Evolutionary conservation across 2,797 vertebrate genomes (phyloP), one percentile per base, ranked within the genome.

Genomic region (Melanogrammus aeglefinus): DNA sequence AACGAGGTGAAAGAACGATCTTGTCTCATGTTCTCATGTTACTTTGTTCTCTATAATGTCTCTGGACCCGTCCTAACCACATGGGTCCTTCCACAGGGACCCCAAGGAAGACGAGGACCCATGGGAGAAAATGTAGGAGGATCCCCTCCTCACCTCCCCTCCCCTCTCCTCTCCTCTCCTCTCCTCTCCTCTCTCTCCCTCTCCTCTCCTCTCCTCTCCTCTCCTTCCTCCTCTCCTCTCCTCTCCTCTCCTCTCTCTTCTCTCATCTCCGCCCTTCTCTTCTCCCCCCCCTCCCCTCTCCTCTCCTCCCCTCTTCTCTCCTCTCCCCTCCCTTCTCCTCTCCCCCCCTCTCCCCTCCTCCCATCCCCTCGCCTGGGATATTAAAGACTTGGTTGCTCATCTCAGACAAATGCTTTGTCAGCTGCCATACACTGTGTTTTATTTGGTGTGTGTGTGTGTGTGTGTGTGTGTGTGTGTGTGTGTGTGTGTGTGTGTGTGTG

Each of bases 81-180:
- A 27, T 66, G 1, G 36, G 73, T 70, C 31, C 8, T 71, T 47
- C 86, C 83, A 12, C 39, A 98, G 96, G 96, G 96, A 75, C 83
- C 88, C 77, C 71, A 80, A 74, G 95, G 96, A 82, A 92, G 92
- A 87, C 85, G 86, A 92, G 96, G 96, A 10, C 6, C 76, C 29
- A 74, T 78, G 1, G 96, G 96, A 9, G 2, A 47, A 36, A 92
- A 93, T 94, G 96, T 97, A 85, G 29, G 70, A 71, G 7, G 38
- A 44, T 16, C 3, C 41, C 41, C 41, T 41, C 39, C 39, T 41
- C 1, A 13, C 39, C 39, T 44, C 13, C 1, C 41, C 41, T 44
- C 41, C 13, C 13, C 41, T 44, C 41, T 0, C 41, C 41, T 16
- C 1, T 0, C 13, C 41, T 44, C 41, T 2, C 13, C 12, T 44